Percentiles rank a stretch among this genome's conserved stretches.
phyloP scores from a whole-genome alignment of 2,113 vertebrate genomes.

The Calyptommatus sinebrachiatus region DNA sequence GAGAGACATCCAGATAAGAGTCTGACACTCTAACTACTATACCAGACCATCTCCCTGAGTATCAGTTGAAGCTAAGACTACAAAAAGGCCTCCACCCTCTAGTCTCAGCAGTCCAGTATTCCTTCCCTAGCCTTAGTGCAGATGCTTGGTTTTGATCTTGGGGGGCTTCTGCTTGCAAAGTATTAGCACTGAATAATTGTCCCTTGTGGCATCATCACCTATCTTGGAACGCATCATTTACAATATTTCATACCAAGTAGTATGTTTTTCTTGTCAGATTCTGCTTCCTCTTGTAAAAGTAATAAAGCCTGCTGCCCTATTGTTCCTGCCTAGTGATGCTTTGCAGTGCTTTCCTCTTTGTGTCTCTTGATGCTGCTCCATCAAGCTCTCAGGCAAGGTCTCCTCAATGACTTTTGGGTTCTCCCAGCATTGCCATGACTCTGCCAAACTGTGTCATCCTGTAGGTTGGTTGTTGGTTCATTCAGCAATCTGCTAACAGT shows the following conservation, averaged over 20 bases:
- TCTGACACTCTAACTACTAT: too few relatives aligned
- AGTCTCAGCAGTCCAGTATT: background rate
- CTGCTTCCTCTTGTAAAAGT: background rate
- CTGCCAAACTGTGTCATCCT: slow-evolving; percentile 23
- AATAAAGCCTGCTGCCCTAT: background rate
- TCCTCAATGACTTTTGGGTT: slow-evolving; percentile 22
- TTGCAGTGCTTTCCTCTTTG: background rate
- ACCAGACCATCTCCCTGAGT: too few relatives aligned
- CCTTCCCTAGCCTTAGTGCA: background rate
- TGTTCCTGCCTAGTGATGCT: background rate
- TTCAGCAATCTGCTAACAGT: slow-evolving; percentile 4
- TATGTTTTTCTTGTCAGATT: background rate
- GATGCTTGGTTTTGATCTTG: background rate
- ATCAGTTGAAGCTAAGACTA: too few relatives aligned
- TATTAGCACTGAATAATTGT: background rate
- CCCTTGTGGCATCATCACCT: background rate
- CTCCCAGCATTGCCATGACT: slow-evolving; percentile 55
- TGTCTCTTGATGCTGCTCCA: background rate
- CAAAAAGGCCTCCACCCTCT: background rate
- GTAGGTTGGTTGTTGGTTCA: background rate
- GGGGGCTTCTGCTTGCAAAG: background rate
- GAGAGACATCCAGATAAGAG: too few relatives aligned
- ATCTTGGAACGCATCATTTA: background rate
- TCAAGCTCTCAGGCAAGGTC: slow-evolving; percentile 37
- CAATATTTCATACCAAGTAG: background rate